phyloP scores from a whole-genome alignment of 1,140 invertebrate genomes.

The Propsilocerus akamusi region DNA sequence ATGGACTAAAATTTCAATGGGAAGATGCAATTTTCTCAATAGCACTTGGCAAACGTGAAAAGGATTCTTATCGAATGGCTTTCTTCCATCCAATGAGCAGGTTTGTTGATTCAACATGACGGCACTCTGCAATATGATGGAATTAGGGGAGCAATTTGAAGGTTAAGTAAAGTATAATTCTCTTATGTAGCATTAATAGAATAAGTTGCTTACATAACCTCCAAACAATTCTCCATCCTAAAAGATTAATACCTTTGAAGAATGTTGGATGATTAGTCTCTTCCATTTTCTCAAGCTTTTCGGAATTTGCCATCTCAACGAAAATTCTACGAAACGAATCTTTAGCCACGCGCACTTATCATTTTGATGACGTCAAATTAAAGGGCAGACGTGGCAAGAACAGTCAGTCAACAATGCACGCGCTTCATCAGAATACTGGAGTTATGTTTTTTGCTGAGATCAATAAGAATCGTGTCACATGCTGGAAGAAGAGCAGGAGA shows the following conservation, averaged over 20 bases:
- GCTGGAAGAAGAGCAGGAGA: conserved; percentile 42
- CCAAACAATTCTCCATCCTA: no score
- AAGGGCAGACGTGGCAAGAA: conserved; percentile 36
- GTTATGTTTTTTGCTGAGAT: conserved; percentile 46
- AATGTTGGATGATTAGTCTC: no score
- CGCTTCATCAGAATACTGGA: conserved; percentile 30
- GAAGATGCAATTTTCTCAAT: conserved; percentile 45
- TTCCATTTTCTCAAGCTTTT: conserved; percentile 14
- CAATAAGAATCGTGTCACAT: conserved; percentile 42
- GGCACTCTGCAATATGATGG: no score
- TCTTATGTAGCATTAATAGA: no score
- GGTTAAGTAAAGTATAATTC: no score
- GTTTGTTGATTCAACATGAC: background rate
- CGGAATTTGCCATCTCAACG: conserved; percentile 47
- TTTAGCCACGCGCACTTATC: conserved; percentile 33
- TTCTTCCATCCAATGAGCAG: conserved; percentile 46
- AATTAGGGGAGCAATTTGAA: no score
- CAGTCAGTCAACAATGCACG: conserved; percentile 40
- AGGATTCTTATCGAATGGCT: conserved; percentile 27
- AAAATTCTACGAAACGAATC: conserved; percentile 37
- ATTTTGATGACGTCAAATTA: conserved; percentile 28
- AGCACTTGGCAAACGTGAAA: conserved; percentile 28
- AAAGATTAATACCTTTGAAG: no score
- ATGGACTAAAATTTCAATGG: conserved; percentile 41
- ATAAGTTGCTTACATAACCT: no score